Base-by-base conservation (phyloP, 2,113 vertebrate species). In the Rousettus leschenaultii region DNA sequence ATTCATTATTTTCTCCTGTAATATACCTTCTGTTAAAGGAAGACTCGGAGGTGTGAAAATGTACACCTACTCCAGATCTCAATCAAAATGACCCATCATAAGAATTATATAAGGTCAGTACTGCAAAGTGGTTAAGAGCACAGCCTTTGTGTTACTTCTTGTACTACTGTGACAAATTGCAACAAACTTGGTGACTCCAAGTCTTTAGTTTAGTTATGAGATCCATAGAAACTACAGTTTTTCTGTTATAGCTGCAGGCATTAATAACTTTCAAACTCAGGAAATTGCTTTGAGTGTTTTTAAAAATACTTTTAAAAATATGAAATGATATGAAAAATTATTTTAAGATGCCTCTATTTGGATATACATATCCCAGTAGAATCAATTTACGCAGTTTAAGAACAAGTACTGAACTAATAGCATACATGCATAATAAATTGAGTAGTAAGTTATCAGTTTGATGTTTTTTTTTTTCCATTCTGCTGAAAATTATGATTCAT, bases 241-340 rank as follows among this genome's bases (percentile, higher is more conserved):
- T 80, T 97, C 63, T 95, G 55, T 77, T 96, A 85, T 45, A 91
- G 96, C 79, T 97, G 43, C 13, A 97, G 92, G 89, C 75, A 86
- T 79, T 92, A 95, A 91, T 97, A 95, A 95, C 63, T 96, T 98
- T 97, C 97, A 87, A 97, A 95, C 73, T 75, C 0, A 95, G 80
- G 61, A 96, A 98, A 97, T 97, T 95, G 80, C 63, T 95, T 95
- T 96, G 71, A 96, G 93, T 95, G 30, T 43, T 91, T 89, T 91
- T 95, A 75, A 1, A 24, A 86, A 94, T n/a, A 65, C 33, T 96
- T 96, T 96, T 43, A 91, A 96, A 93, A 48, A 95, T 91, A 96
- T 26, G 68, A 95, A 97, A 91, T 33, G 9, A 82, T 59, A 89
- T 11, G 10, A 92, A 86, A 83, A n/a, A 71, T 70, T 57, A 75